Conservation (phyloP, 2,888 invertebrate genomes). For the Hedya salicella region DNA sequence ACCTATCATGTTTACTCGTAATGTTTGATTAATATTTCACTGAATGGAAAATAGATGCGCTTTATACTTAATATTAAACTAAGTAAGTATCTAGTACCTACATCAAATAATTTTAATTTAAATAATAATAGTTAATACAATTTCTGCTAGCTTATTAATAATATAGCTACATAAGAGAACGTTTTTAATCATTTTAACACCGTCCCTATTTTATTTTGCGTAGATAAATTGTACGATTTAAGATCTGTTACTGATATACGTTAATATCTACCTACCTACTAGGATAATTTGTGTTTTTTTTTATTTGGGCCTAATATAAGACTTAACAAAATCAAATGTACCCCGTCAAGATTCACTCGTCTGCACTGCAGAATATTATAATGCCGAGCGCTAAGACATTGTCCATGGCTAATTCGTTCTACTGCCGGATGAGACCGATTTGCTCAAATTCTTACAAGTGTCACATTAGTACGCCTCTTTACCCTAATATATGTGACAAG, state of each 20-base stretch:
- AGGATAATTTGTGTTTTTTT: too few relatives aligned
- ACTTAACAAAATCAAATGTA: neutral
- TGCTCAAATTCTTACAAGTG: slow-evolving; percentile 82
- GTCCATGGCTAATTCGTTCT: slow-evolving; percentile 76
- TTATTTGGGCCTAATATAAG: neutral
- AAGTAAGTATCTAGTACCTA: too few relatives aligned
- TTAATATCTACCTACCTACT: too few relatives aligned
- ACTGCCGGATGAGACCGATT: slow-evolving; percentile 82
- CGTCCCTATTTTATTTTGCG: too few relatives aligned
- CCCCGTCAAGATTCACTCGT: neutral
- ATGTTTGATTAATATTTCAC: neutral
- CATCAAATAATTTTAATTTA: too few relatives aligned
- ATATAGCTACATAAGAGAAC: too few relatives aligned
- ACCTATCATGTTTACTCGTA: neutral
- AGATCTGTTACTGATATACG: too few relatives aligned
- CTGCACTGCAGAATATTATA: slow-evolving; percentile 21
- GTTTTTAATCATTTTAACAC: too few relatives aligned
- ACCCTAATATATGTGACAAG: slow-evolving; percentile 56
- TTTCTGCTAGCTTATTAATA: too few relatives aligned
- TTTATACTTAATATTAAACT: neutral
- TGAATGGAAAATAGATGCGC: neutral
- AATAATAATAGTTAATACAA: too few relatives aligned
- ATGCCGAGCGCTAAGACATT: slow-evolving; percentile 59
- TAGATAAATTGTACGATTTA: too few relatives aligned
- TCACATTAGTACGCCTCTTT: slow-evolving; percentile 57